A percentile compares a stretch with the other conserved stretches of the same genome.
phyloP scores from a whole-genome alignment of 2,113 vertebrate species.

The Uropsilus gracilis region DNA sequence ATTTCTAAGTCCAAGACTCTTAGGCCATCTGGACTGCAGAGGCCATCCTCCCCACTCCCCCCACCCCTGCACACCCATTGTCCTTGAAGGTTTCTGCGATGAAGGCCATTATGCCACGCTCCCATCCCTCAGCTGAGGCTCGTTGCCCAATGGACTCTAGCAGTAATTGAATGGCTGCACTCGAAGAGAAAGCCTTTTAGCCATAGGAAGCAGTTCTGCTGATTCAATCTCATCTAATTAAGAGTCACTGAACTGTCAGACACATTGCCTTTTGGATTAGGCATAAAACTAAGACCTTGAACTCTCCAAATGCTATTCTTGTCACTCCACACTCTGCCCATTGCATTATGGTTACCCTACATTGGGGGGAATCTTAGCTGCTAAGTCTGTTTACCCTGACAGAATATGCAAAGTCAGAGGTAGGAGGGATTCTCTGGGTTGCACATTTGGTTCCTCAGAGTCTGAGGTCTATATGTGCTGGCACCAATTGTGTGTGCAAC shows the following conservation, averaged over 20 bases:
- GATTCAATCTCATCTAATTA: constrained; percentile 73
- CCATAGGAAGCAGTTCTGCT: constrained; percentile 54
- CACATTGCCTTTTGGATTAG: constrained; percentile 36
- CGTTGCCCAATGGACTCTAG: constrained; percentile 35
- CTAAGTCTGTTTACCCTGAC: not conserved
- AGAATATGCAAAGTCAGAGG: not conserved
- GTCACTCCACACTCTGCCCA: not conserved
- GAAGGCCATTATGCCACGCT: not conserved
- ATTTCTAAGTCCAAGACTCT: not conserved
- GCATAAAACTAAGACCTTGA: constrained; percentile 35
- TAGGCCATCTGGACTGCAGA: not conserved
- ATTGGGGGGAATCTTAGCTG: not conserved
- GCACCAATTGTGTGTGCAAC: not conserved
- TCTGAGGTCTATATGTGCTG: not conserved
- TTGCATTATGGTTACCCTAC: not conserved
- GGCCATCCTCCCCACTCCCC: not conserved
- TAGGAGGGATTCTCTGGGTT: not conserved
- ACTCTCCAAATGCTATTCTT: not conserved
- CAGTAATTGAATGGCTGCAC: constrained; percentile 33
- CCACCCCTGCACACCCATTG: not conserved
- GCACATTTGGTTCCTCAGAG: not conserved
- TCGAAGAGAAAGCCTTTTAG: constrained; percentile 25
- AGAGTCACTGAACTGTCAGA: constrained; percentile 70
- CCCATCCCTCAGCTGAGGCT: not conserved
- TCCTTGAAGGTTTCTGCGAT: constrained; percentile 9